phyloP scores from a whole-genome alignment of 2,113 vertebrate species.

The Halcyon malimbica region DNA sequence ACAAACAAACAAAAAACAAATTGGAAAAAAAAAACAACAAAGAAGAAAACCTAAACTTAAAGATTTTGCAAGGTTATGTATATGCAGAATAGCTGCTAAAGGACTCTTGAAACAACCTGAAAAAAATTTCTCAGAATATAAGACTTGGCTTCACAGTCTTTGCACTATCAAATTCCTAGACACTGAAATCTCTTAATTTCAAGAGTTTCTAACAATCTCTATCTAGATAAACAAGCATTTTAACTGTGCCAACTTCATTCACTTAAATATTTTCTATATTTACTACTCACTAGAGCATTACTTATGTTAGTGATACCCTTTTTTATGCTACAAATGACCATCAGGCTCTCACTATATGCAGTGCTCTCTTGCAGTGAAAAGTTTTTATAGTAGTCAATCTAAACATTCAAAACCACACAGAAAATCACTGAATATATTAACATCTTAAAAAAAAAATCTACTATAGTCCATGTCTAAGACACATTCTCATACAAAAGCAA shows the following conservation, averaged over 20 bases:
- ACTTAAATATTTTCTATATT: not conserved
- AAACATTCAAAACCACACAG: not conserved
- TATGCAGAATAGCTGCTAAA: not conserved
- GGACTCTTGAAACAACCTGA: not conserved
- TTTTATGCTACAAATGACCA: not conserved
- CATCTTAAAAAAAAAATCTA: not conserved
- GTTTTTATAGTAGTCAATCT: not conserved
- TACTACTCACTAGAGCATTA: not conserved
- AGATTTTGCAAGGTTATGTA: not conserved
- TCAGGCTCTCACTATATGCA: not conserved
- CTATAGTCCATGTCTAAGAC: not conserved
- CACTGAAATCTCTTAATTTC: not conserved
- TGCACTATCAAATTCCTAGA: not conserved
- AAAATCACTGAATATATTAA: not conserved
- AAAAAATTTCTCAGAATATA: not conserved
- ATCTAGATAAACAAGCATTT: not conserved
- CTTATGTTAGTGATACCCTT: not conserved
- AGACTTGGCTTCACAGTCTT: not conserved
- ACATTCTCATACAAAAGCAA: not conserved
- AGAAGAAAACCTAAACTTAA: not conserved
- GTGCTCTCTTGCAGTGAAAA: not conserved
- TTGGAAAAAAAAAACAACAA: no score
- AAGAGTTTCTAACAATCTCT: not conserved
- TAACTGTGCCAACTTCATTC: not conserved
- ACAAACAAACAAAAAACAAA: no score